phyloP scores from a whole-genome alignment of 2,888 invertebrate species.

The Andrena dorsata region DNA sequence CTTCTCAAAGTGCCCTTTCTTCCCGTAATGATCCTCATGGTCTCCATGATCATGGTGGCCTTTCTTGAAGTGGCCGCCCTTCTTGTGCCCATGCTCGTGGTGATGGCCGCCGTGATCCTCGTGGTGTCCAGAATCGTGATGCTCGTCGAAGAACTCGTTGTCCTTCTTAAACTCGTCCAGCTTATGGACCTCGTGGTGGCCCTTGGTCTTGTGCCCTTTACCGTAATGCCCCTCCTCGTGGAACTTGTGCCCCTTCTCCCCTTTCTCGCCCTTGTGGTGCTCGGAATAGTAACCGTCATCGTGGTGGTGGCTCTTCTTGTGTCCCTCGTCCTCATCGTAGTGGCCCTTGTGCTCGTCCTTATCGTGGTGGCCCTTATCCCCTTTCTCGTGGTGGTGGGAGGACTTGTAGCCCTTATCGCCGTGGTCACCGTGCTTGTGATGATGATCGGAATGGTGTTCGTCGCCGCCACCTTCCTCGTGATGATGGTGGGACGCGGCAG shows the following conservation, averaged over 20 bases:
- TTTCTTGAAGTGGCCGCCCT: constrained; percentile 93
- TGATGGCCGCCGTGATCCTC: constrained; percentile 93
- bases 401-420: constrained; percentile 91
- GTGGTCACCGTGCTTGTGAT: constrained; percentile 89
- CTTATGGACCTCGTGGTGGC: constrained; percentile 94
- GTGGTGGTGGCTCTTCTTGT: constrained; percentile 89
- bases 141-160: constrained; percentile 94
- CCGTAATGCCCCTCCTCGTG: constrained; percentile 91
- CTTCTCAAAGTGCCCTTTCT: constrained; percentile 92
- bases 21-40: constrained; percentile 92
- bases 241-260: constrained; percentile 89
- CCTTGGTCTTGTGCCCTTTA: constrained; percentile 94
- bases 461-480: constrained; percentile 89
- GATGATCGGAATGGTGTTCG: constrained; percentile 89
- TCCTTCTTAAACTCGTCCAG: constrained; percentile 94
- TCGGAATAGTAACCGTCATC: constrained; percentile 89
- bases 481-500: constrained; percentile 84
- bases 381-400: constrained; percentile 89
- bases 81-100: constrained; percentile 92
- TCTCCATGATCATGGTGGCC: constrained; percentile 92
- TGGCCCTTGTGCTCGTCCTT: constrained; percentile 88
- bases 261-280: constrained; percentile 89
- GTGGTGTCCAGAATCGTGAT: constrained; percentile 92
- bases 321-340: constrained; percentile 88
- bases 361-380: constrained; percentile 91